Evolutionary conservation across 1,140 invertebrate genomes (phyloP), one percentile per base, ranked within the genome.

Genomic region (Condylostylus longicornis): DNA sequence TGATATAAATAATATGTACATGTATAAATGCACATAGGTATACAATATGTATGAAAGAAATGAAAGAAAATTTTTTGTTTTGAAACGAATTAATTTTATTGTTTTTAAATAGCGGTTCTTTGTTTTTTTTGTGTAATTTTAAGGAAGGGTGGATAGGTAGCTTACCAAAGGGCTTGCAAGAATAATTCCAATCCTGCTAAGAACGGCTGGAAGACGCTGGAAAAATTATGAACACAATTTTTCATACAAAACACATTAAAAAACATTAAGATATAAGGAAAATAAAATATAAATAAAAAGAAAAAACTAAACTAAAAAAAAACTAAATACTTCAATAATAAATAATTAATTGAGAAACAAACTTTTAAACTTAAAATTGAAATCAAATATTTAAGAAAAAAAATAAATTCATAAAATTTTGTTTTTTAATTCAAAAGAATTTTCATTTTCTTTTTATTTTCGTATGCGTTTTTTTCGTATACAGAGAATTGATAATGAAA

Each of bases 161-260:
- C 82, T 85, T 85, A 85, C 82, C 82, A 84, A 75, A 68, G 81
- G 82, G 74, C 80, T 83, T 73, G 81, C 80, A 77, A 85, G 79
- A 73, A 84, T 82, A 70, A 84, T 80, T 75, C 82, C 82, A 77
- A 85, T 83, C 75, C 81, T 79, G 78, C 77, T 83, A 71, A 85
- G 77, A 67, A 85, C 81, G 71, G 80, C 81, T 70, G 82, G 82
- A 68, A 85, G 77, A 69, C 82, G 80, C 82, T 85, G 80, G 63
- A 82, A 84, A 73, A 61, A 59, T 23, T 14, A 22, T 59, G 45
- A 59, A 56, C 50, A 58, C 50, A 58, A 54, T 58, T 58, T 47
- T 60, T 59, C 54, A 60, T 58, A 58, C 57, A 54, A 58, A 60
- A 58, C 53, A 58, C 53, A 58, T 53, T 58, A 58, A 29, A 20